phyloP scores from a whole-genome alignment of 2,888 invertebrate species.

The Alcis repandata region DNA sequence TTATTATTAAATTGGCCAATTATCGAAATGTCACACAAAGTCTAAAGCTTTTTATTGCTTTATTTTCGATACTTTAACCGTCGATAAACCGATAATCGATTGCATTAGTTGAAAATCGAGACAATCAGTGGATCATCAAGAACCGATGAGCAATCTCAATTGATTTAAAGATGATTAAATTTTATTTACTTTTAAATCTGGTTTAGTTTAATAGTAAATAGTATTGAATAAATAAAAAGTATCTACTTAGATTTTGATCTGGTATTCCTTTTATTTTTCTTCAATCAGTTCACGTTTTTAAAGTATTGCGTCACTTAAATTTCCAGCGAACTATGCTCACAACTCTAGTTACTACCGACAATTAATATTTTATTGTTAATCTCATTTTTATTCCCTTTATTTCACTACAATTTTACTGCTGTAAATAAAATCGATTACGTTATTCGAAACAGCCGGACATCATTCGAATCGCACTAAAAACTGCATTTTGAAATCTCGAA shows the following conservation, averaged over 20 bases:
- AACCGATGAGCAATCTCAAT: conserved; percentile 4
- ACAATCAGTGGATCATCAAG: conserved; percentile 21
- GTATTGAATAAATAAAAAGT: background rate
- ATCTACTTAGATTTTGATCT: background rate
- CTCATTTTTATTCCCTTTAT: background rate
- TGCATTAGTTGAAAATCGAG: conserved; percentile 32
- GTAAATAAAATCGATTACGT: conserved; percentile 21
- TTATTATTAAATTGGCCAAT: conserved; percentile 37
- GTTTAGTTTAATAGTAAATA: background rate
- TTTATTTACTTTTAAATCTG: background rate
- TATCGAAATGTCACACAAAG: conserved; percentile 41
- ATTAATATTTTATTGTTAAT: background rate
- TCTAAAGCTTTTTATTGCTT: conserved; percentile 41
- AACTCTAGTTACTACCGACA: background rate
- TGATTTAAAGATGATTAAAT: conserved; percentile 1
- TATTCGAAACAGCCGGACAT: conserved; percentile 28
- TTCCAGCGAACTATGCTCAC: background rate
- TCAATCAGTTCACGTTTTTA: background rate
- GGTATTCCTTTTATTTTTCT: background rate
- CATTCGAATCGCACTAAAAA: conserved; percentile 41
- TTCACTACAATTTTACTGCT: background rate
- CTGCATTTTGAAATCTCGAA: conserved; percentile 50
- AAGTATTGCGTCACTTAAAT: background rate
- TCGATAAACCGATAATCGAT: conserved; percentile 33
- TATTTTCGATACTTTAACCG: conserved; percentile 27